Conservation (phyloP, 2,888 invertebrate genomes). For the Aproaerema taeniolella region DNA sequence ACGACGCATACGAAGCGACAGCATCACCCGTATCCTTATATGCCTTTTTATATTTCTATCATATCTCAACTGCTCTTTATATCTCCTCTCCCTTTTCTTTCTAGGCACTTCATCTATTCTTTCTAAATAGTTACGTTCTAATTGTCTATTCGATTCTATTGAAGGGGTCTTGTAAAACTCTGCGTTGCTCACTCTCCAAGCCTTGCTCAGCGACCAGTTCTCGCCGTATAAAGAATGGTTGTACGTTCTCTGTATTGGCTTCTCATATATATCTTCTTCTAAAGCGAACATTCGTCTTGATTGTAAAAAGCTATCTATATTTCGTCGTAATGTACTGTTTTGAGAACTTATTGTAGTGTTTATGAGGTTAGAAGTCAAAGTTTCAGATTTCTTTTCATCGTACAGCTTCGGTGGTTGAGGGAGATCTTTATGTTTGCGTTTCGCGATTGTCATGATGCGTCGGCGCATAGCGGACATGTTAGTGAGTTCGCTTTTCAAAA, state of each 20-base stretch:
- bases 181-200: slow-evolving; percentile 59
- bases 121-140: slow-evolving; percentile 48
- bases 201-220: slow-evolving; percentile 72
- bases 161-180: slow-evolving; percentile 53
- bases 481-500: slow-evolving; percentile 64
- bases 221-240: slow-evolving; percentile 62
- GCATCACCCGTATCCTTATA: slow-evolving; percentile 81
- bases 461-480: slow-evolving; percentile 68
- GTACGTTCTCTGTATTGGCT: slow-evolving; percentile 47
- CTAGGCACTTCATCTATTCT: slow-evolving; percentile 61
- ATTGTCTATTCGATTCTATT: slow-evolving; percentile 37
- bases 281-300: slow-evolving; percentile 58
- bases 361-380: slow-evolving; percentile 55
- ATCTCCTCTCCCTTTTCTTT: slow-evolving; percentile 42
- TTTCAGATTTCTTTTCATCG: slow-evolving; percentile 46
- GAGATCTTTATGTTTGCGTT: slow-evolving; percentile 42
- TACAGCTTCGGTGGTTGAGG: slow-evolving; percentile 51
- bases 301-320: slow-evolving; percentile 60
- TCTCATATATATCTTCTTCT: slow-evolving; percentile 67
- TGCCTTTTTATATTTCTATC: slow-evolving; percentile 80
- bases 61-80: slow-evolving; percentile 70
- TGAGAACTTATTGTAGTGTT: slow-evolving; percentile 61
- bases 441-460: slow-evolving; percentile 62
- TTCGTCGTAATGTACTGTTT: slow-evolving; percentile 54
- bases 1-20: slow-evolving; percentile 79